Conservation (phyloP, 2,797 vertebrate genomes). For the Microtus agrestis region DNA sequence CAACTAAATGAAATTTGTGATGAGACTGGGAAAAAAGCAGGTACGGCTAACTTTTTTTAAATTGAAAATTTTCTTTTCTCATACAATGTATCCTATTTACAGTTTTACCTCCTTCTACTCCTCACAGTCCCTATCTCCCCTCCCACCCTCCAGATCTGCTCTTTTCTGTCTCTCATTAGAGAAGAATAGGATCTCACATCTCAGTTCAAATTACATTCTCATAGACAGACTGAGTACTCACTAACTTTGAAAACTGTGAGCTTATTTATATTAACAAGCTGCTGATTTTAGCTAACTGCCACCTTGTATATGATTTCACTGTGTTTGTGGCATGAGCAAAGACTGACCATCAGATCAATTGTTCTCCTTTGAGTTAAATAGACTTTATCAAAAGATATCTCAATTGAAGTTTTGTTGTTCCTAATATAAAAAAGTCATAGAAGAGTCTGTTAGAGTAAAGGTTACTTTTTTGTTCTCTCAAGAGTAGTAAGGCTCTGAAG, state of each 20-base stretch:
- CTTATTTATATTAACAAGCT: constrained; percentile 41
- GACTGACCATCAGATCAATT: background rate
- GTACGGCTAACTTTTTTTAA: constrained; percentile 16
- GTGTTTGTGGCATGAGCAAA: background rate
- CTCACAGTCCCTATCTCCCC: background rate
- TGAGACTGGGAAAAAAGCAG: background rate
- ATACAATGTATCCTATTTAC: background rate
- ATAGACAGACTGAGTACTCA: background rate
- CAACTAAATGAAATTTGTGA: constrained; percentile 7
- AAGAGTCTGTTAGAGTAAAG: constrained; percentile 28
- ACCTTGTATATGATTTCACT: background rate
- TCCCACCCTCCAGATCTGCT: background rate
- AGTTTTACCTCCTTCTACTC: background rate
- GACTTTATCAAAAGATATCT: background rate
- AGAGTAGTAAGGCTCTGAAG: background rate
- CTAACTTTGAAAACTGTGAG: background rate
- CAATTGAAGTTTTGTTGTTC: background rate
- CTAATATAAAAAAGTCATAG: background rate
- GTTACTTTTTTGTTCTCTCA: background rate
- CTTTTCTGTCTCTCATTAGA: background rate
- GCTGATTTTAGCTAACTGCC: background rate
- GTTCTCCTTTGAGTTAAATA: constrained; percentile 3
- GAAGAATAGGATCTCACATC: background rate
- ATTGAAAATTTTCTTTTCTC: background rate
- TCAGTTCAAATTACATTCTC: background rate